Percentiles rank a stretch among this genome's conserved stretches.
Conservation (phyloP, 2,113 vertebrate species). For the Amphilophus citrinellus region DNA sequence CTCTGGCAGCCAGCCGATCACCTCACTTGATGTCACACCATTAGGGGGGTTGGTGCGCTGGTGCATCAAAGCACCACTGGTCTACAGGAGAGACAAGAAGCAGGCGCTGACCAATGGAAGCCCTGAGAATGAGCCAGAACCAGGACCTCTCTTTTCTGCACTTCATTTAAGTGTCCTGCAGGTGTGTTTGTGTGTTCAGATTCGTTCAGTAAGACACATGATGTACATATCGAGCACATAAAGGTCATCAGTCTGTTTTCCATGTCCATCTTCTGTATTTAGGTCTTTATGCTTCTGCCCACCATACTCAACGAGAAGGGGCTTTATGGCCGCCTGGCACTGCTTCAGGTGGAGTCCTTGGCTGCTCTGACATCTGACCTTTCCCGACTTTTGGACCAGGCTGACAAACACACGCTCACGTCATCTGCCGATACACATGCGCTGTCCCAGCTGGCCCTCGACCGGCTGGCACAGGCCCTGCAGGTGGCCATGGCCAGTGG, state of each 20-base stretch:
- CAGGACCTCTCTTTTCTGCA: constrained; percentile 89
- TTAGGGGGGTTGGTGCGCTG: constrained; percentile 91
- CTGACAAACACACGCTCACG: constrained; percentile 88
- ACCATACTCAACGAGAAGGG: constrained; percentile 93
- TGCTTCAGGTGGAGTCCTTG: constrained; percentile 91
- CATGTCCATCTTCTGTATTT: constrained; percentile 59
- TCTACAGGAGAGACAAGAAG: constrained; percentile 86
- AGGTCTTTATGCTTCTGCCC: constrained; percentile 91
- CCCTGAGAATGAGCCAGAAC: constrained; percentile 59
- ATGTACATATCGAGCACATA: not conserved
- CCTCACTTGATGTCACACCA: constrained; percentile 92
- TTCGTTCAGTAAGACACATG: not conserved
- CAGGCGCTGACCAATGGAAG: constrained; percentile 76
- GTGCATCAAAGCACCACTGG: constrained; percentile 94
- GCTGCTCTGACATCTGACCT: constrained; percentile 81
- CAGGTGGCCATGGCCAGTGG: constrained; percentile 96
- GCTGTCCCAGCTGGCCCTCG: constrained; percentile 90
- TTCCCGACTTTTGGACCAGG: constrained; percentile 87
- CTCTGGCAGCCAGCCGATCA: constrained; percentile 88
- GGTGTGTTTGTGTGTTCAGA: constrained; percentile 73
- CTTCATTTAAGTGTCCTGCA: constrained; percentile 96
- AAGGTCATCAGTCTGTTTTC: not conserved
- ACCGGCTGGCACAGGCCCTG: constrained; percentile 93
- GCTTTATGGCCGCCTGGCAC: constrained; percentile 91
- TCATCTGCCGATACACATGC: constrained; percentile 79